Conservation (phyloP, 2,888 invertebrate genomes). For the Nudaria mundana region DNA sequence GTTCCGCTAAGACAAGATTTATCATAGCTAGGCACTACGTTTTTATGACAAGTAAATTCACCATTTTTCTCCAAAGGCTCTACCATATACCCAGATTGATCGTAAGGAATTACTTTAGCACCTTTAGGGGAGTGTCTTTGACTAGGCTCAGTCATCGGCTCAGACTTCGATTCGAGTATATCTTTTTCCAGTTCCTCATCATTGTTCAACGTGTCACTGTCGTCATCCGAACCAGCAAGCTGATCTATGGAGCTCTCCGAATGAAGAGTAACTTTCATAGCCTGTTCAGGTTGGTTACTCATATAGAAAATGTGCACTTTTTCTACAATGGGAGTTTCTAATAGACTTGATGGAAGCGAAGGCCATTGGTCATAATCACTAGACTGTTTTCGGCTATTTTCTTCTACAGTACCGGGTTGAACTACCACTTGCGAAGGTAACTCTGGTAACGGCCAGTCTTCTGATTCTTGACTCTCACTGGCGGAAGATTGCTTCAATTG, state of each 20-base stretch:
- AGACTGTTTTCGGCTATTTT: conserved; percentile 61
- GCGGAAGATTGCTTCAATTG: conserved; percentile 70
- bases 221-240: conserved; percentile 83
- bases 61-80: conserved; percentile 70
- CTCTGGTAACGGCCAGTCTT: conserved; percentile 89
- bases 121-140: conserved; percentile 58
- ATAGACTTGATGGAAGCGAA: conserved; percentile 87
- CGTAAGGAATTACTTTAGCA: conserved; percentile 68
- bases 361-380: conserved; percentile 92
- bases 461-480: conserved; percentile 87
- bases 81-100: conserved; percentile 76
- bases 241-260: conserved; percentile 85
- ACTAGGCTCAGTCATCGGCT: conserved; percentile 54
- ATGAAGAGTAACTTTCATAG: conserved; percentile 86
- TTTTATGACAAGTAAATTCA: conserved; percentile 61
- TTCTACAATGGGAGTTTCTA: conserved; percentile 87
- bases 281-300: conserved; percentile 88
- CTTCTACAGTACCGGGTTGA: conserved; percentile 43
- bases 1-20: conserved; percentile 74
- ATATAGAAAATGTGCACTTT: conserved; percentile 91
- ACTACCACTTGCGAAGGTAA: conserved; percentile 81
- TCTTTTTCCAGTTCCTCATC: conserved; percentile 82
- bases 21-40: conserved; percentile 70
- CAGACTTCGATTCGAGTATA: conserved; percentile 74
- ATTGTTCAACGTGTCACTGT: conserved; percentile 86